A percentile compares a stretch with the other conserved stretches of the same genome.
Conservation (phyloP, 30 jellyfish, hydroid and myxozoan species). For the Morbakka virulenta region DNA sequence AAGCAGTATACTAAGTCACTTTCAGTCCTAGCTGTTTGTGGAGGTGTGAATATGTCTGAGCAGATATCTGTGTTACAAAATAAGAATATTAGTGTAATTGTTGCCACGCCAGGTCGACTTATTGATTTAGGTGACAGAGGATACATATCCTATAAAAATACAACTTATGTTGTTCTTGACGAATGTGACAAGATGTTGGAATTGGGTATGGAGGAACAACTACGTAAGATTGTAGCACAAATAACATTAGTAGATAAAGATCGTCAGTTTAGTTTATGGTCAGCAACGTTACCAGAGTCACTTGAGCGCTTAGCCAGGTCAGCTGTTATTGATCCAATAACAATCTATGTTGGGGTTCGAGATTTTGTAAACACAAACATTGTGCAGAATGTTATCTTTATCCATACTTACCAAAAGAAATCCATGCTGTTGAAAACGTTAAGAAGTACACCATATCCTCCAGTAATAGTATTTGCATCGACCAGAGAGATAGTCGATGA, state of each 20-base stretch:
- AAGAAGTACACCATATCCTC: constrained; percentile 77
- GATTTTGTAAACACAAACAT: constrained; percentile 62
- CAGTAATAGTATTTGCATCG: constrained; percentile 73
- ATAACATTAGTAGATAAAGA: constrained; percentile 22
- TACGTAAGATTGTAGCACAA: constrained; percentile 63
- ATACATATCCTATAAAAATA: constrained; percentile 4
- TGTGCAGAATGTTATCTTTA: constrained; percentile 48
- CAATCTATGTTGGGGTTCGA: constrained; percentile 62
- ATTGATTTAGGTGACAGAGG: constrained; percentile 59
- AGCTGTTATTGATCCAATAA: constrained; percentile 74
- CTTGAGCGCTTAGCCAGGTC: constrained; percentile 89
- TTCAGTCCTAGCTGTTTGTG: constrained; percentile 56
- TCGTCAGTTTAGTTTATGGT: constrained; percentile 79
- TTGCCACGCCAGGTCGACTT: constrained; percentile 95
- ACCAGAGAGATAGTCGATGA: constrained; percentile 57
- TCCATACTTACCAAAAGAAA: constrained; percentile 79
- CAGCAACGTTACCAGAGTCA: constrained; percentile 91
- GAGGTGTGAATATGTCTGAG: constrained; percentile 67
- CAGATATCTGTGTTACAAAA: constrained; percentile 30
- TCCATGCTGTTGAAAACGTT: constrained; percentile 54
- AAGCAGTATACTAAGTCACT: not conserved
- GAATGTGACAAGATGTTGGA: constrained; percentile 96
- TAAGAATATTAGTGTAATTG: constrained; percentile 32
- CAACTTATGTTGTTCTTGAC: constrained; percentile 74
- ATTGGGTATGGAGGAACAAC: constrained; percentile 81